Evolutionary conservation across 2,888 invertebrate genomes (phyloP).

Genomic region (Andrena trimmerana): DNA sequence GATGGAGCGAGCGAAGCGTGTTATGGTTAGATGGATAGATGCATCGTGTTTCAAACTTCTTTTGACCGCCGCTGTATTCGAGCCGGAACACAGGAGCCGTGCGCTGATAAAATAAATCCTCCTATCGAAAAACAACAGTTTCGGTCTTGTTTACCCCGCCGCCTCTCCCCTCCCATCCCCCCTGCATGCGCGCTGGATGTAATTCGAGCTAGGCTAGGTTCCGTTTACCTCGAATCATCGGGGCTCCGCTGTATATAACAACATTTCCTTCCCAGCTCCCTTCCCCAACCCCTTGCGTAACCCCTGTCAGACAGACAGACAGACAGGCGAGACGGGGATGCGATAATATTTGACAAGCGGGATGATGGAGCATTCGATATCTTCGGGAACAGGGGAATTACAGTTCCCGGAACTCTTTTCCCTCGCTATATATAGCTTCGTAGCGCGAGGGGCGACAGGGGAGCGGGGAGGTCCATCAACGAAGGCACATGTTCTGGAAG

Average conservation of each 20-base stretch:
- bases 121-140: constrained; percentile 1
- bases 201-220: constrained; percentile 26
- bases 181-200: neutral
- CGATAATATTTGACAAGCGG: neutral
- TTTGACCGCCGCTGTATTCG: too few relatives aligned
- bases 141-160: constrained; percentile 12
- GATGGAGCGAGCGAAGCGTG: too few relatives aligned
- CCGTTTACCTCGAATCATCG: constrained; percentile 25
- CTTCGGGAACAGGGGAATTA: too few relatives aligned
- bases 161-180: too few relatives aligned
- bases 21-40: too few relatives aligned
- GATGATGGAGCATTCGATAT: neutral
- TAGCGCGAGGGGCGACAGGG: neutral
- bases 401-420: too few relatives aligned
- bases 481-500: neutral
- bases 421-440: too few relatives aligned
- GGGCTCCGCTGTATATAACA: constrained; percentile 12
- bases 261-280: constrained; percentile 12
- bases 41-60: too few relatives aligned
- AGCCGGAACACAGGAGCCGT: neutral
- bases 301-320: neutral
- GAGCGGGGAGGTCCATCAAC: neutral
- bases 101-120: constrained; percentile 18
- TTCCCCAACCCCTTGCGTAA: constrained; percentile 10
- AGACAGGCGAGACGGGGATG: neutral